phyloP scores from a whole-genome alignment of 2,797 vertebrate species.

The Sebastes taczanowskii region DNA sequence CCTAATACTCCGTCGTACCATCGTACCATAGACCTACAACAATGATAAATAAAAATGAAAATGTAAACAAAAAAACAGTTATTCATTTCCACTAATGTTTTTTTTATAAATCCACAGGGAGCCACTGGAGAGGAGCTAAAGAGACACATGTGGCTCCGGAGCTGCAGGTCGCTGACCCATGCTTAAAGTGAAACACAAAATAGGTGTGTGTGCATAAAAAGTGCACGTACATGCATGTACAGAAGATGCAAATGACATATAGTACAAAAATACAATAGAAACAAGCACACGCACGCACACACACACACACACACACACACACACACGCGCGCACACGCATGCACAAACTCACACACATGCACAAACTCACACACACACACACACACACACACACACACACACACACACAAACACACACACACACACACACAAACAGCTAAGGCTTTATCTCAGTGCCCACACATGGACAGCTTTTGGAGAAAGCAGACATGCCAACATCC shows the following conservation, averaged over 20 bases:
- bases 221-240: neutral
- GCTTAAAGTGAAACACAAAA: neutral
- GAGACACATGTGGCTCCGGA: too few species aligned
- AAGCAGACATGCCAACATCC: conserved; percentile 60
- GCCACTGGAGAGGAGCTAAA: too few species aligned
- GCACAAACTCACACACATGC: neutral
- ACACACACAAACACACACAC: neutral
- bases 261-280: conserved; percentile 1
- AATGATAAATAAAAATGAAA: too few species aligned
- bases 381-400: neutral
- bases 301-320: neutral
- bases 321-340: neutral
- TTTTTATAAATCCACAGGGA: too few species aligned
- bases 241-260: neutral
- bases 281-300: neutral
- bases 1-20: too few species aligned
- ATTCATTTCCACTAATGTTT: too few species aligned
- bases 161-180: too few species aligned
- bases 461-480: conserved; percentile 75
- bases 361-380: neutral
- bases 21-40: too few species aligned
- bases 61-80: too few species aligned
- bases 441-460: conserved; percentile 77
- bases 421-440: conserved; percentile 17
- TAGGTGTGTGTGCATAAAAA: neutral